phyloP scores from a whole-genome alignment of 2,888 invertebrate genomes.

The Rhagonycha fulva region DNA sequence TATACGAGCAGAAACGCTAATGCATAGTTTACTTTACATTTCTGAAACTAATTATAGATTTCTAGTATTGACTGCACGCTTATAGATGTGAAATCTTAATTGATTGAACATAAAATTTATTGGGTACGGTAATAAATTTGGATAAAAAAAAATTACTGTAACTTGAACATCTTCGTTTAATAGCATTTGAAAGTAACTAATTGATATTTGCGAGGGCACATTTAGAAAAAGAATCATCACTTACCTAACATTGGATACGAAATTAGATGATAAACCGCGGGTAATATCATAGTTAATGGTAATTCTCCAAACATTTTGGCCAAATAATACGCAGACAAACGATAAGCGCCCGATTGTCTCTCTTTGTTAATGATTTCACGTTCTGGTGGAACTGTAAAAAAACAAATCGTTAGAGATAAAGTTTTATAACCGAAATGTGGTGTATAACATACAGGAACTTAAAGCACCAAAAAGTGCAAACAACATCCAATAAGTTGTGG shows the following conservation, averaged over 20 bases:
- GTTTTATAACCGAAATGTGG: neutral
- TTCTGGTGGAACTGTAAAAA: conserved; percentile 72
- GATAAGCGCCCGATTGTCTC: conserved; percentile 75
- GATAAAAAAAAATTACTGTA: neutral
- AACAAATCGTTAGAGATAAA: conserved; percentile 8
- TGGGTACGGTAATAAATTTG: neutral
- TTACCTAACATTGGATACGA: conserved; percentile 75
- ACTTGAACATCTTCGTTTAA: neutral
- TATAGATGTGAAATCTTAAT: neutral
- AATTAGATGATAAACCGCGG: conserved; percentile 75
- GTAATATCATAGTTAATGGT: conserved; percentile 74
- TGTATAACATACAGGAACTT: conserved; percentile 71
- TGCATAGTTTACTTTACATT: neutral
- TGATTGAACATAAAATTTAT: neutral
- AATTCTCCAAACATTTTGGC: conserved; percentile 83
- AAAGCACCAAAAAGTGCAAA: conserved; percentile 79
- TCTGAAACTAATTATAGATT: neutral
- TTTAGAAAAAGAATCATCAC: neutral
- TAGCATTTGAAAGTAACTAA: neutral
- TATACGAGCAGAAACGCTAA: neutral
- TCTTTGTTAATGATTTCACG: conserved; percentile 81
- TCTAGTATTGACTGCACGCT: conserved; percentile 44
- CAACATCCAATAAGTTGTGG: conserved; percentile 82
- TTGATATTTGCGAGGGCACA: neutral
- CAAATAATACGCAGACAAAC: conserved; percentile 78